A percentile compares a stretch with the other conserved stretches of the same genome.
phyloP scores from a whole-genome alignment of 2,888 invertebrate species.

The Plagiodera versicolora region DNA sequence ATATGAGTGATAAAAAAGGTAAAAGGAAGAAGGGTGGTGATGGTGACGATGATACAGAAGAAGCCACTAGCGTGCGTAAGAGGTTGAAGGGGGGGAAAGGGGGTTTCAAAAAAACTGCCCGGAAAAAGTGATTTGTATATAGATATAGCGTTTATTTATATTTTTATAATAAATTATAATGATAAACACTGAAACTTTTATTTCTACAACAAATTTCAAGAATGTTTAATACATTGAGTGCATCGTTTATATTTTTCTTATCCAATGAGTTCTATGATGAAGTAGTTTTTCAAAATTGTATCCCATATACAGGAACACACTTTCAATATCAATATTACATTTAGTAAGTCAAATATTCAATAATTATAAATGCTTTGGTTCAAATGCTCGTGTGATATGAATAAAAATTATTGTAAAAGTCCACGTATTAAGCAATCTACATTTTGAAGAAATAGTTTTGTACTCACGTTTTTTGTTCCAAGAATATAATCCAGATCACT shows the following conservation, averaged over 20 bases:
- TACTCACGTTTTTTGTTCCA: too few relatives aligned
- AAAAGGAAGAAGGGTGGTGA: slow-evolving; percentile 63
- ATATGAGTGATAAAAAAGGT: slow-evolving; percentile 69
- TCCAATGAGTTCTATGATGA: too few relatives aligned
- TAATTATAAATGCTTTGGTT: too few relatives aligned
- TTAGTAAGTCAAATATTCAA: too few relatives aligned
- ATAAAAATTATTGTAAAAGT: too few relatives aligned
- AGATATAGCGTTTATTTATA: slow-evolving; percentile 2
- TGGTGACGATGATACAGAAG: slow-evolving; percentile 81
- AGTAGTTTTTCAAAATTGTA: too few relatives aligned
- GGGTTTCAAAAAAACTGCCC: slow-evolving; percentile 42
- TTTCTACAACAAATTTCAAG: neutral
- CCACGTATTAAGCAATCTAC: too few relatives aligned
- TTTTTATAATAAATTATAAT: slow-evolving; percentile 1
- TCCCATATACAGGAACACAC: too few relatives aligned
- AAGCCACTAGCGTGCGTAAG: slow-evolving; percentile 76
- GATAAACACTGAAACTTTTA: neutral
- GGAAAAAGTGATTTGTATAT: slow-evolving; percentile 47
- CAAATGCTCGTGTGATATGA: too few relatives aligned
- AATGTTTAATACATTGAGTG: neutral
- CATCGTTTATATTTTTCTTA: neutral
- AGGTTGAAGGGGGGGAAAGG: slow-evolving; percentile 64
- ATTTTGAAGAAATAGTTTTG: too few relatives aligned
- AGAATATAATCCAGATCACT: too few relatives aligned
- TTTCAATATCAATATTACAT: too few relatives aligned